Base-by-base conservation (phyloP, 2,113 vertebrate genomes). In the Formicarius rufipectus region DNA sequence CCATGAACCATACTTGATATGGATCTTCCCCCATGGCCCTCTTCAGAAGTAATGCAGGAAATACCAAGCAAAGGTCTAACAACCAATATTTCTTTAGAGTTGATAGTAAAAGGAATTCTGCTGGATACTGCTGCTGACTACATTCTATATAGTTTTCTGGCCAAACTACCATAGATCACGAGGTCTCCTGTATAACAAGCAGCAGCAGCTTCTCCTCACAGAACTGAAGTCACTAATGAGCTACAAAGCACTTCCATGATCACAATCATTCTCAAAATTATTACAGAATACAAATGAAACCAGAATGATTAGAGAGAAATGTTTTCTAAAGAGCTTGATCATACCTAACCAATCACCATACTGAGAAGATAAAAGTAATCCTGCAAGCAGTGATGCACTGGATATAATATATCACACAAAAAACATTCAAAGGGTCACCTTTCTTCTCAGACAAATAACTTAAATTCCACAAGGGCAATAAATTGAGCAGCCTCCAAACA, bases 241-340 rank as follows among this genome's bases (percentile, higher is more conserved):
- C 63, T 86, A 84, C 82, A 93, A 96, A 86, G 52, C 52, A 84
- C 42, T 91, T 85, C 63, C 64, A 56, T 78, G 75, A 94, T 72
- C 20, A 0, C 71, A 95, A 90, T 85, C 85, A 77, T 85, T 88
- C 84, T 90, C 63, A 83, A 86, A 96, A 96, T 93, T 66, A 95
- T 77, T 92, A 84, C 31, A 67, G 79, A 94, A 95, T 87, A 95
- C 63, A 93, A 95, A 96, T 73, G 82, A 95, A 95, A 96, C 59
- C 59, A 72, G 58, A 93, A 86, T 63, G n/a, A 91, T 90, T 75
- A 95, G 53, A 91, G 74, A 94, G n/a, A 63, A 90, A 64, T 21
- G 24, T 53, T 96, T 93, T 67, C 67, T 64, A 83, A 93, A 87
- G 87, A 69, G 52, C 49, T 77, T 88, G 78, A 93, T 93, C 90